A percentile compares a stretch with the other conserved stretches of the same genome.
These are phyloP conservation scores for Zoanthus solanderi DNA, from an alignment of 92 coral and sea anemone species.

Conservation along the genomic window DNA sequence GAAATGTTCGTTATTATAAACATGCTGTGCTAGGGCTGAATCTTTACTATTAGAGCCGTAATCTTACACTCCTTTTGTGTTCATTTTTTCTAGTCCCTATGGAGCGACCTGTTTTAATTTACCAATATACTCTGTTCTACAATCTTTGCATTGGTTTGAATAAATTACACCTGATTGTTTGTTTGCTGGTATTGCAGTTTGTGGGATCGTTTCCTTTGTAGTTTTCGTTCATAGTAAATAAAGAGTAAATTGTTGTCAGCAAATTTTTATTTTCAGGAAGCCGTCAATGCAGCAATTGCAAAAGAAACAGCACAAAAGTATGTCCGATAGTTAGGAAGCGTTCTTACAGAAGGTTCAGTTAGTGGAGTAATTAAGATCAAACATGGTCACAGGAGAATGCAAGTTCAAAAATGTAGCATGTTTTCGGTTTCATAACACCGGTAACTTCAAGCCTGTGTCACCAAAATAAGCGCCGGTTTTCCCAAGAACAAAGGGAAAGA, in stretches of 20 bases:
- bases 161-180: too few species aligned
- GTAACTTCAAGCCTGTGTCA: not conserved
- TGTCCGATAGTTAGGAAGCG: not conserved
- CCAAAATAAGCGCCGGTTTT: not conserved
- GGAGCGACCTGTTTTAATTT: too few species aligned
- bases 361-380: not conserved
- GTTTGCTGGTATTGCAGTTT: not conserved
- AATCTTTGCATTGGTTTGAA: too few species aligned
- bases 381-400: not conserved
- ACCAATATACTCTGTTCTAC: too few species aligned
- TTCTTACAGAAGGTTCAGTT: not conserved
- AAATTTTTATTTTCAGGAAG: constrained; percentile 20
- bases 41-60: too few species aligned
- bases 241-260: not conserved
- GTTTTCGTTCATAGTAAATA: constrained; percentile 29
- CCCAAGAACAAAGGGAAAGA: not conserved
- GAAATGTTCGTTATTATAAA: too few species aligned
- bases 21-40: too few species aligned
- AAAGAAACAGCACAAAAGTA: not conserved
- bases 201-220: constrained; percentile 55
- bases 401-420: not conserved
- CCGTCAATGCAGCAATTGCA: constrained; percentile 4
- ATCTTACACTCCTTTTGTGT: too few species aligned
- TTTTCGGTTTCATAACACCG: not conserved
- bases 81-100: too few species aligned